Conservation (phyloP, 2,888 invertebrate genomes). For the Eudasyphora cyanicolor region DNA sequence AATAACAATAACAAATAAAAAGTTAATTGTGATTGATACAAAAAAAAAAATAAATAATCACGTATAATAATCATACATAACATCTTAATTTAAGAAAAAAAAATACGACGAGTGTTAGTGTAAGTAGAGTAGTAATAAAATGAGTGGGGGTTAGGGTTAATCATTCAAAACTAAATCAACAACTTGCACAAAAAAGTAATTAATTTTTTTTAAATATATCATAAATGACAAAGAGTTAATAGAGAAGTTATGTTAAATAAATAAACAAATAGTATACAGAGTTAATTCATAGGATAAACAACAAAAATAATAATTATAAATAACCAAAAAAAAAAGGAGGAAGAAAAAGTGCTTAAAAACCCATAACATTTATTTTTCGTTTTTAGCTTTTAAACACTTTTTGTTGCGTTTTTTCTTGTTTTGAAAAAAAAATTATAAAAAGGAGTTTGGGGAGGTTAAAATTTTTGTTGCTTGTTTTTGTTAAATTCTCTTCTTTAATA, state of each 20-base stretch:
- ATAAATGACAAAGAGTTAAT: constrained; percentile 36
- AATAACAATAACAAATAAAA: constrained; percentile 65
- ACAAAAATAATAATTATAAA: constrained; percentile 25
- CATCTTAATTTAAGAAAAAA: constrained; percentile 61
- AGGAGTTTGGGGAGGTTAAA: constrained; percentile 65
- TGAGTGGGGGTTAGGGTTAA: constrained; percentile 47
- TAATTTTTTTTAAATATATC: constrained; percentile 24
- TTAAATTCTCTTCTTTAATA: constrained; percentile 69
- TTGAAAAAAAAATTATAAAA: constrained; percentile 65
- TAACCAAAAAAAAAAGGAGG: constrained; percentile 22
- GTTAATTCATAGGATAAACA: neutral
- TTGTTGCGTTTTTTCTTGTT: neutral
- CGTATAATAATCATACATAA: constrained; percentile 52
- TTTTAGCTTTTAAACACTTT: constrained; percentile 28
- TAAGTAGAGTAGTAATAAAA: neutral
- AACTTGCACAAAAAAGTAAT: constrained; percentile 76
- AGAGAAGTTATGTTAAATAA: constrained; percentile 30
- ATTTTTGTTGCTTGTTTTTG: constrained; percentile 73
- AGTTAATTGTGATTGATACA: constrained; percentile 60
- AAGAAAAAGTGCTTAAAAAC: constrained; percentile 27
- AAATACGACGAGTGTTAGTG: constrained; percentile 41
- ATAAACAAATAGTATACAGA: constrained; percentile 33
- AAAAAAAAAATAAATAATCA: constrained; percentile 61
- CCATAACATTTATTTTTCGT: constrained; percentile 28
- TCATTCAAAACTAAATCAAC: constrained; percentile 66